These are phyloP conservation scores for Sciaenops ocellatus DNA, from an alignment of 2,797 vertebrate species.

Conservation along the genomic window DNA sequence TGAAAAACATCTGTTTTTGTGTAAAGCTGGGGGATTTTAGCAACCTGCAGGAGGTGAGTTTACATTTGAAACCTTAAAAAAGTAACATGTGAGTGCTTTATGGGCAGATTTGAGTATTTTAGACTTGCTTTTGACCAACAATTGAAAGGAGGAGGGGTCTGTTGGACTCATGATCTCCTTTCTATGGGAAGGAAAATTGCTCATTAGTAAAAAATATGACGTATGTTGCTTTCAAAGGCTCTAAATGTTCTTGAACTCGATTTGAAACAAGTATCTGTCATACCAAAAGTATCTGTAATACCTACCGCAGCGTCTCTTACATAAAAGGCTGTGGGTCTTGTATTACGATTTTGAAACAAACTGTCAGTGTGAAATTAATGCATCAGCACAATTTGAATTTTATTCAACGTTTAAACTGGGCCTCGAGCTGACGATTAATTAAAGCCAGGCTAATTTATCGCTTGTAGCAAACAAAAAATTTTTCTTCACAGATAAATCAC, in stretches of 20 bases:
- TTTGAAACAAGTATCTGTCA: not conserved
- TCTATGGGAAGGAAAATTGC: not conserved
- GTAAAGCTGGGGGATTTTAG: not conserved
- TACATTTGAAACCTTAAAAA: not conserved
- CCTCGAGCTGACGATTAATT: not conserved
- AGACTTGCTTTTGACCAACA: not conserved
- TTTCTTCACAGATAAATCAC: not conserved
- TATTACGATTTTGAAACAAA: not conserved
- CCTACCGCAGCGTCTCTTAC: not conserved
- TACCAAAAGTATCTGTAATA: too few relatives aligned
- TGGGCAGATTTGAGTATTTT: not conserved
- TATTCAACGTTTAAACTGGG: not conserved
- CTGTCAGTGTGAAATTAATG: not conserved
- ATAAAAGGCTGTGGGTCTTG: conserved; percentile 1
- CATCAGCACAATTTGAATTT: not conserved
- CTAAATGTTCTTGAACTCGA: not conserved
- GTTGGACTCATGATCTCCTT: not conserved
- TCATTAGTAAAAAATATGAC: not conserved
- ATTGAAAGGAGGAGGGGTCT: not conserved
- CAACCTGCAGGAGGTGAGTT: too few relatives aligned
- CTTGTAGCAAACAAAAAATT: not conserved
- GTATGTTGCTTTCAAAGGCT: not conserved
- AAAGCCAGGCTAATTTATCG: not conserved
- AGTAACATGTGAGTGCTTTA: not conserved
- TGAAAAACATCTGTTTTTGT: not conserved